Base-by-base conservation (phyloP, 2,797 vertebrate genomes). In the Sandelia bainsii region DNA sequence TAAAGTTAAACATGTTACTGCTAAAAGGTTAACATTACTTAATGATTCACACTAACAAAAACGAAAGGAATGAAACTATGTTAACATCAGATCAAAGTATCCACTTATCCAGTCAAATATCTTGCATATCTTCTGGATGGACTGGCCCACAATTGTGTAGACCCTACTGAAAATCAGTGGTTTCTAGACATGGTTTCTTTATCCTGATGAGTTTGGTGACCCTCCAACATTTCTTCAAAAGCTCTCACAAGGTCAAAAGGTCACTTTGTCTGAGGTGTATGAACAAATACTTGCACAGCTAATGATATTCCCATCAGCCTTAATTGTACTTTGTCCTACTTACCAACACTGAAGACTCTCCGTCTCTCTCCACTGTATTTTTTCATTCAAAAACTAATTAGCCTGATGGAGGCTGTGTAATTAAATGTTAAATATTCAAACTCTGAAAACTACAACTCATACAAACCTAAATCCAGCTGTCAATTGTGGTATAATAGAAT, bases 371-470 rank as follows among this genome's bases (percentile, higher is more conserved):
- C 9, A 40, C 17, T 34, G 22, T 23, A 17, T 70, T 49, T 58
- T n/a, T 27, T 22, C 10, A 39, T 62, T 71, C 19, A 44, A 49
- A 79, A 73, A 44, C 63, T 44, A 68, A 77, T 79, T 67, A 34
- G 62, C 48, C 61, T 46, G 17, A 75, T 62, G 22, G 70, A 73
- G 19, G 48, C 8, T 20, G 44, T 61, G 37, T 66, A 72, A 82
- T 81, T 45, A 74, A 76, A 81, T 32, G 14, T 75, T 46, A 80
- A 22, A 62, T 16, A 34, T 62, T 25, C 32, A 29, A 61, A 67
- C 45, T 68, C 46, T 50, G 52, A 82, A 73, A 65, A 61, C 34
- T 52, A 77, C 50, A 42, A 9, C 48, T 69, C 53, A 62, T 57
- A 58, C 39, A 52, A 59, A 76, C 45, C 16, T 46, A 69, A 69